Conservation (phyloP, 2,888 invertebrate genomes). For the Hemaris fuciformis region DNA sequence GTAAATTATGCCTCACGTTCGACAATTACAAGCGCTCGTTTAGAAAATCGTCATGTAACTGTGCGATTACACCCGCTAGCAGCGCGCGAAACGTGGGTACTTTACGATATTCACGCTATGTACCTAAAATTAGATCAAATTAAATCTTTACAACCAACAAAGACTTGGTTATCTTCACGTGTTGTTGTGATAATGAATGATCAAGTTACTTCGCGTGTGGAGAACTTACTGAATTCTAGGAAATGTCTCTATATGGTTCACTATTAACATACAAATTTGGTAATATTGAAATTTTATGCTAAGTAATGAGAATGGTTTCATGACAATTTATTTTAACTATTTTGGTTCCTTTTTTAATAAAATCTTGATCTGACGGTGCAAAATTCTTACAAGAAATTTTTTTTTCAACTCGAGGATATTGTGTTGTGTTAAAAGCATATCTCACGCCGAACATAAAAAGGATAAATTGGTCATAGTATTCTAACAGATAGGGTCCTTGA, state of each 20-base stretch:
- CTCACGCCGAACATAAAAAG: conserved; percentile 45
- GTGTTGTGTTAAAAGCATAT: conserved; percentile 25
- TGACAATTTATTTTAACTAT: background rate
- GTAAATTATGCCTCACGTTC: conserved; percentile 48
- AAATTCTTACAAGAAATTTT: background rate
- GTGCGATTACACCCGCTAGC: conserved; percentile 4
- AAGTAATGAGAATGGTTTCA: too few relatives aligned
- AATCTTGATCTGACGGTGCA: background rate
- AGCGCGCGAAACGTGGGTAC: background rate
- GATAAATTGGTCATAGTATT: conserved; percentile 61
- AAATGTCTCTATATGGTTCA: background rate
- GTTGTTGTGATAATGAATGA: background rate
- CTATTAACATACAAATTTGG: too few relatives aligned
- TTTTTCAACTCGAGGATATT: conserved; percentile 25
- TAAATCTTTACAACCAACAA: conserved; percentile 6
- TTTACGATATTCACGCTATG: conserved; percentile 3
- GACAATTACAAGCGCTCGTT: conserved; percentile 47
- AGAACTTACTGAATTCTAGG: background rate
- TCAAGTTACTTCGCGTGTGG: background rate
- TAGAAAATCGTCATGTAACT: conserved; percentile 44
- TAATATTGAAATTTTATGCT: too few relatives aligned
- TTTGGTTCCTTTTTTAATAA: background rate
- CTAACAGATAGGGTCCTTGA: conserved; percentile 49
- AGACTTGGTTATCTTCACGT: conserved; percentile 7
- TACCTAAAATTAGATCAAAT: conserved; percentile 5